Evolutionary conservation across 2,888 invertebrate species (phyloP), one percentile per base, ranked within the genome.

Genomic region (Calephelis perditalis): DNA sequence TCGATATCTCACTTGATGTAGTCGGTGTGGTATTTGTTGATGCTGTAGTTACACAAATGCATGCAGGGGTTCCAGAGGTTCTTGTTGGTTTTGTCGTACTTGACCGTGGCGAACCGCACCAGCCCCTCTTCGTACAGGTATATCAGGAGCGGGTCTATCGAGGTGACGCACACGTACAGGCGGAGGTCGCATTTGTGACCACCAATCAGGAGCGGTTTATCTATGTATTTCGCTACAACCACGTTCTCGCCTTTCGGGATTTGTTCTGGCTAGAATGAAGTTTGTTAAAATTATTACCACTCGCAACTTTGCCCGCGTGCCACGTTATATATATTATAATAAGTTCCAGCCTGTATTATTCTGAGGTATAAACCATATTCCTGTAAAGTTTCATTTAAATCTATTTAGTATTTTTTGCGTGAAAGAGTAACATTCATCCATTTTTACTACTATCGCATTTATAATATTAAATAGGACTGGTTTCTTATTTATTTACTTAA

Each of bases 41-140:
- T 97, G 86, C 98, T 98, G 86, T 99, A 99, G 86, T 99, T 99
- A 77, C 99, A 99, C 12, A 99, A 92, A 85, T 99, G 99, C 96
- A 98, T 98, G 86, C 97, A 98, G 0, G 96, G 97, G 84, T 97
- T 98, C 95, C 97, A 98, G 11, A 99, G 92, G 75, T 97, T 98
- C 79, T 97, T 97, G 71, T 96, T 95, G 70, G 95, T 96, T 74
- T 96, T 93, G 76, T 98, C 96, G 82, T 98, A 99, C 78, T 97
- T 97, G 64, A 98, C 98, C 0, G 98, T 97, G 0, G 99, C 99
- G 88, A 99, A 96, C 62, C 99, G 91, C 10, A 97, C 99, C 61
- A 99, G 91, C 0, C 99, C 99, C 80, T 99, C 98, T 75, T 99
- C 97, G 79, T 98, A 99, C 66, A 99, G 91, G 81, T 99, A 99